A percentile compares a stretch with the other conserved stretches of the same genome.
Evolutionary conservation across 2,797 vertebrate genomes (phyloP).

Genomic region (Periparus ater): DNA sequence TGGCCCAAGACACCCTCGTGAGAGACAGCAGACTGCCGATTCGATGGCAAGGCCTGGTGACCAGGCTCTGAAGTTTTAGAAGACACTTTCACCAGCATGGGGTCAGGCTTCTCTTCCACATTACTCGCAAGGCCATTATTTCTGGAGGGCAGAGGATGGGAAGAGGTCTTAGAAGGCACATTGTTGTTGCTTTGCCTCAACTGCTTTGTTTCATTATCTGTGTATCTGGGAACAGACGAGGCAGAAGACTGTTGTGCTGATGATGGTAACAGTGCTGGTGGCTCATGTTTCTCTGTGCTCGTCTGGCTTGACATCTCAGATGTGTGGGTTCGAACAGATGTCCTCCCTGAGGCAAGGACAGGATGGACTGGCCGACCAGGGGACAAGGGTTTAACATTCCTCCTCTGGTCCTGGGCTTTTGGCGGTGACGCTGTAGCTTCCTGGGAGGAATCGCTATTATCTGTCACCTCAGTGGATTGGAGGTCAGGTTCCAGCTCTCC

Average conservation of each 20-base stretch:
- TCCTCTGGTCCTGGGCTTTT: conserved; percentile 60
- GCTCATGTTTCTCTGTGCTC: conserved; percentile 17
- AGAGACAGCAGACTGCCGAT: neutral
- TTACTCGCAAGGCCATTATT: conserved; percentile 1
- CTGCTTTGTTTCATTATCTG: conserved; percentile 66
- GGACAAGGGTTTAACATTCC: conserved; percentile 75
- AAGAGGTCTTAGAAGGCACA: conserved; percentile 1
- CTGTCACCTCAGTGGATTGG: conserved; percentile 71
- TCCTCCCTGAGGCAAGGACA: conserved; percentile 78
- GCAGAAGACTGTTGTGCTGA: neutral
- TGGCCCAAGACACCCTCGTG: conserved; percentile 58
- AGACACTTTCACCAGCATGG: neutral
- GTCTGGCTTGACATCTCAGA: conserved; percentile 41
- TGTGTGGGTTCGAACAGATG: conserved; percentile 64
- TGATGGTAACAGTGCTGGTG: neutral
- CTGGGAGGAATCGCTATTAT: conserved; percentile 55
- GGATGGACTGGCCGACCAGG: conserved; percentile 79
- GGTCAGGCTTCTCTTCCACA: neutral
- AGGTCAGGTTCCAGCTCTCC: conserved; percentile 50
- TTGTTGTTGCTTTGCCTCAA: neutral
- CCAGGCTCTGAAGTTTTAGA: conserved; percentile 28
- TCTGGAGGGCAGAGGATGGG: neutral
- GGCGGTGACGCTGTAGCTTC: neutral
- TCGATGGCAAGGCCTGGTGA: conserved; percentile 54
- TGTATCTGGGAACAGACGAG: neutral